Base-by-base conservation (phyloP, 2,797 vertebrate species). In the Tragopan temminckii region DNA sequence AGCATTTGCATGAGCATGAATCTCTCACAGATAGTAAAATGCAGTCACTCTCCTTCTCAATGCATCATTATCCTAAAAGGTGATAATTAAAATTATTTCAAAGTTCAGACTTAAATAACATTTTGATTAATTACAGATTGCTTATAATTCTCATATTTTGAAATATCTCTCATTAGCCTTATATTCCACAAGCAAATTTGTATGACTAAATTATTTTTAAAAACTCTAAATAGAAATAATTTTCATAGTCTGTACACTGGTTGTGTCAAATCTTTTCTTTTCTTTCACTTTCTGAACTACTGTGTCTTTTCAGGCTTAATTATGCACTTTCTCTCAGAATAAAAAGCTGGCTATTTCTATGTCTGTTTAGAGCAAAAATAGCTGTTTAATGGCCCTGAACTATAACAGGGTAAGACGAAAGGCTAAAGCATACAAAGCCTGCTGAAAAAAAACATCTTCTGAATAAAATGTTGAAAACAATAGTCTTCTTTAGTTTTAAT, bases 31-130 rank as follows among this genome's bases (percentile, higher is more conserved):
- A 69, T 14, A 11, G 19, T 48, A 93, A 92, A 92, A 88, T n/a
- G 15, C 19, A 80, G 11, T 67, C 18, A 33, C 13, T 89, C 36
- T 85, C 21, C 40, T 59, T 70, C 89, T 85, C 77, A 55, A 25
- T 10, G 14, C 69, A 63, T 20, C 16, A 64, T 87, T 91, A 88
- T 35, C 11, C 25, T 71, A 83, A 94, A 80, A 83, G 50, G 7
- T 38, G 23, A 61, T 69, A 25, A 85, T 66, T 76, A 66, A 74
- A 93, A 72, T 72, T 35, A 69, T 69, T 94, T 94, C 38, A 35
- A 59, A 79, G 24, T 48, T 91, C 1, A 3, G 15, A 36, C 69
- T 85, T 66, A 68, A 85, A 78, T 62, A 55, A 53, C 5, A 19
- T 64, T 78, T 90, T 85, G 4, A 40, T 89, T 93, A 72, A 72